A percentile compares a stretch with the other conserved stretches of the same genome.
phyloP scores from a whole-genome alignment of 2,113 vertebrate species.

The Gracilinanus agilis region DNA sequence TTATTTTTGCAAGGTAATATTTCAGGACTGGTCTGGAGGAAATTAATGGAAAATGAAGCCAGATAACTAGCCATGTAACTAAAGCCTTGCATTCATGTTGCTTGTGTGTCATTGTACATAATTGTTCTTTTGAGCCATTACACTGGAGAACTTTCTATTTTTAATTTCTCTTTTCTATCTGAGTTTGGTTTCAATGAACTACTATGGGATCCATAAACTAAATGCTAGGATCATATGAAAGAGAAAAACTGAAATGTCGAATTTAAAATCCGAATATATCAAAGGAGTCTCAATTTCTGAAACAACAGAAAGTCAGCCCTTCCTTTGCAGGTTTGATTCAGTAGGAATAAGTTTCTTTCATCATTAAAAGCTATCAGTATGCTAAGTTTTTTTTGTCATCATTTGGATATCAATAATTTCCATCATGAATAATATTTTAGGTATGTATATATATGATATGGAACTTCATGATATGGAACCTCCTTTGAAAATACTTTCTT shows the following conservation, averaged over 20 bases:
- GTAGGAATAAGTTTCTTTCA: conserved; percentile 67
- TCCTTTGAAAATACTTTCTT: conserved; percentile 44
- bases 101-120: conserved; percentile 66
- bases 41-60: conserved; percentile 79
- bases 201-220: conserved; percentile 71
- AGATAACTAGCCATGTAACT: conserved; percentile 75
- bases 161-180: conserved; percentile 64
- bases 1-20: conserved; percentile 77
- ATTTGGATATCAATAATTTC: conserved; percentile 63
- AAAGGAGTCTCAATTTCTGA: conserved; percentile 54
- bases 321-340: conserved; percentile 45
- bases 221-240: conserved; percentile 71
- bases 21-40: conserved; percentile 69
- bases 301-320: conserved; percentile 50
- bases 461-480: background rate
- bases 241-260: conserved; percentile 76
- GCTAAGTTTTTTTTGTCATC: conserved; percentile 73
- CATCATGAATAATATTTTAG: conserved; percentile 35
- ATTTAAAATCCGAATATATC: conserved; percentile 73
- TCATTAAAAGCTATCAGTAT: conserved; percentile 76
- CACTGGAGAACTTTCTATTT: conserved; percentile 72
- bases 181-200: conserved; percentile 73
- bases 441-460: background rate
- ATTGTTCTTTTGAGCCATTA: conserved; percentile 79
- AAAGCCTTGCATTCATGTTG: conserved; percentile 70